These are phyloP conservation scores for Elysia crispata DNA, from an alignment of 2,888 invertebrate species.

Conservation along the genomic window DNA sequence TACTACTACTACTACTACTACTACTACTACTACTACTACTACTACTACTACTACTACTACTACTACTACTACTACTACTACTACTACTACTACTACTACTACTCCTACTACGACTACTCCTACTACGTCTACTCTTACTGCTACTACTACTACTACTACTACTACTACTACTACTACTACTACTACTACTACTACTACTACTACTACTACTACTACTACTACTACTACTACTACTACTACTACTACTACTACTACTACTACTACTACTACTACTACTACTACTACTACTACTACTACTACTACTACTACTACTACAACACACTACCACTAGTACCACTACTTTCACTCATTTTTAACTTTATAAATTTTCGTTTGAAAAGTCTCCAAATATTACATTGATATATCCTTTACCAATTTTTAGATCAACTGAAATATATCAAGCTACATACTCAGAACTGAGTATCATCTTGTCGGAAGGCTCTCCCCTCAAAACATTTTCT, in stretches of 20 bases:
- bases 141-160: background rate
- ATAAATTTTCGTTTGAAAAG: background rate
- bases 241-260: background rate
- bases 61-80: background rate
- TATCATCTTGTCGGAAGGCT: no score
- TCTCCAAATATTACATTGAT: background rate
- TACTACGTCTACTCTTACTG: no score
- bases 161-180: background rate
- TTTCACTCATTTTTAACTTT: background rate
- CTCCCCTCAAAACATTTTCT: no score
- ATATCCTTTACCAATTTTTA: no score
- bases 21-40: constrained; percentile 27
- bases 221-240: background rate
- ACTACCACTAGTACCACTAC: background rate
- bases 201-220: background rate
- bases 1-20: constrained; percentile 38
- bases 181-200: background rate
- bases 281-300: background rate
- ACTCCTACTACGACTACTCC: no score
- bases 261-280: background rate
- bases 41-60: constrained; percentile 12
- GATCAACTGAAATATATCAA: no score
- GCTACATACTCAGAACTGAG: no score
- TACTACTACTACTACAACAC: background rate
- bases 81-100: background rate